Percentiles rank a stretch among this genome's conserved stretches.
phyloP scores from a whole-genome alignment of 1,140 invertebrate species.

The Pogonognathellus flavescens region DNA sequence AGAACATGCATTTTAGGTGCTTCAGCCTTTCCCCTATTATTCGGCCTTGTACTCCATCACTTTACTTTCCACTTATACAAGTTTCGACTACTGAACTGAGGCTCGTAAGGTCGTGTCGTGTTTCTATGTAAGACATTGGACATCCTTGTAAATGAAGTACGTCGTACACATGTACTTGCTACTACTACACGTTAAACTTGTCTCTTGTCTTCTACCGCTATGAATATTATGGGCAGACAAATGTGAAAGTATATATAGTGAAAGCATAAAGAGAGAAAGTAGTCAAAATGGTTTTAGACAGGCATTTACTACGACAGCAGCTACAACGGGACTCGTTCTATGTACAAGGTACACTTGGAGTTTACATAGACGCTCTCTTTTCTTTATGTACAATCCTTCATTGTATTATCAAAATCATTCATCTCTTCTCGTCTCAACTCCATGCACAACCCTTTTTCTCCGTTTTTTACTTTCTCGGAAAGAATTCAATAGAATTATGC shows the following conservation, averaged over 20 bases:
- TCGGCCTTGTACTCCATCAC: neutral
- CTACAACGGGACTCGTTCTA: no score
- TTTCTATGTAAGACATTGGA: neutral
- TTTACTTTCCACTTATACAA: slow-evolving; percentile 28
- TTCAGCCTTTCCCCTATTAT: slow-evolving; percentile 13
- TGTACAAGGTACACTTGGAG: neutral
- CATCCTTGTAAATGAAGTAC: no score
- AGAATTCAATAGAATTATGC: slow-evolving; percentile 37
- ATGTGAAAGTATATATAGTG: no score
- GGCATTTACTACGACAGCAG: no score
- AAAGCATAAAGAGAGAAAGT: no score
- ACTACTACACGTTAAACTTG: neutral
- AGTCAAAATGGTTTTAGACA: no score
- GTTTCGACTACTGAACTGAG: slow-evolving; percentile 8
- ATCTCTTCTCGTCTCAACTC: slow-evolving; percentile 22
- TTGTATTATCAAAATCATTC: slow-evolving; percentile 24
- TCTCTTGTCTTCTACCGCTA: neutral
- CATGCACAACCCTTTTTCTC: neutral
- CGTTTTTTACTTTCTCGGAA: slow-evolving; percentile 20
- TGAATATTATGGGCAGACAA: no score
- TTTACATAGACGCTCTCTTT: neutral
- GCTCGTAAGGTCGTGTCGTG: slow-evolving; percentile 21
- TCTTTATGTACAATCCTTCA: slow-evolving; percentile 33
- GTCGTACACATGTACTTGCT: no score
- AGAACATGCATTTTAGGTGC: neutral